Evolutionary conservation across 2,888 invertebrate genomes (phyloP), one percentile per base, ranked within the genome.

Genomic region (Eulithis prunata): DNA sequence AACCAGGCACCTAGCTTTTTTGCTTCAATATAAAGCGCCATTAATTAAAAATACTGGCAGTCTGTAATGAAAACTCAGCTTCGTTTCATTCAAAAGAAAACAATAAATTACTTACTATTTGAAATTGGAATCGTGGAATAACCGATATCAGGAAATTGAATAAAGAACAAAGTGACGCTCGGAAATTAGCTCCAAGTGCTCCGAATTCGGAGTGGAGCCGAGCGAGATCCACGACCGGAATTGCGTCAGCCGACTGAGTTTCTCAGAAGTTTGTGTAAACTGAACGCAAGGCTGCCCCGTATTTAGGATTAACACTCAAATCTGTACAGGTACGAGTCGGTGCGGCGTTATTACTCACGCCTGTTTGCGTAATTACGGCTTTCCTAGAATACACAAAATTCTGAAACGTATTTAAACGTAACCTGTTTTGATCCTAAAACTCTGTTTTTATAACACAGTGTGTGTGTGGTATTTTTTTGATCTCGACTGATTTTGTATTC

Each of bases 111-210:
- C 71, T 77, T 76, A 74, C 72, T 78, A 81, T 80, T 79, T 78
- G 72, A 82, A 84, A 84, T 85, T 84, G 80, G 81, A 82, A 79
- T 69, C 77, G 78, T 75, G 78, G 80, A 82, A 85, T 79, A 79
- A 79, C 79, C 86, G 81, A 86, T 87, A 88, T 86, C 91, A 68
- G 92, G 92, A 93, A 91, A 93, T 93, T 91, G 89, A 92, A 91
- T 92, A 90, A 90, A 91, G 90, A 91, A 91, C 88, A 89, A 91
- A 91, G 90, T 90, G 91, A 85, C 89, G 88, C 87, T 90, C 91
- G 93, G 93, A 93, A 91, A 93, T 93, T 91, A 91, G 84, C 87
- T 87, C 83, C 83, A 89, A 87, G 86, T 89, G 91, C 87, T 89
- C 83, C 84, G 86, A 88, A 88, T 90, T 88, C 78, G 82, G 81